phyloP scores from a whole-genome alignment of 2,888 invertebrate species.

The Trisateles emortualis region DNA sequence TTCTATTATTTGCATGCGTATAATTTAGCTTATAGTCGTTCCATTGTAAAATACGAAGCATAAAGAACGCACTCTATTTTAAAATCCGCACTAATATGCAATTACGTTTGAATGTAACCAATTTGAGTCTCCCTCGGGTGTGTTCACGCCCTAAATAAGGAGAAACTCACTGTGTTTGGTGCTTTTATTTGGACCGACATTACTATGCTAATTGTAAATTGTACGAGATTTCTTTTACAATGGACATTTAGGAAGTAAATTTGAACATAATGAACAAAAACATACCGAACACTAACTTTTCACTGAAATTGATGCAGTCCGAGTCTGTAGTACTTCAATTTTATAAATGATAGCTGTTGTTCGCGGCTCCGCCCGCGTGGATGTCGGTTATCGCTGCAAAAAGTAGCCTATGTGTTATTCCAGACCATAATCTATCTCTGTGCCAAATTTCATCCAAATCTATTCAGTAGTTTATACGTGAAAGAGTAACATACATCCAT shows the following conservation, averaged over 20 bases:
- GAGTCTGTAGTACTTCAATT: too few relatives aligned
- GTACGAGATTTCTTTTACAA: neutral
- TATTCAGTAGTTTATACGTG: too few relatives aligned
- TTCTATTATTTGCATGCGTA: too few relatives aligned
- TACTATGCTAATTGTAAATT: neutral
- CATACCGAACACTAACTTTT: too few relatives aligned
- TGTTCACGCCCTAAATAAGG: slow-evolving; percentile 4
- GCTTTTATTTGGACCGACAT: neutral
- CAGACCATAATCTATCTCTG: too few relatives aligned
- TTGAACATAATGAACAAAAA: neutral
- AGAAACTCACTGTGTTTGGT: neutral
- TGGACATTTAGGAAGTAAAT: neutral
- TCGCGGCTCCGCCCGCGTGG: too few relatives aligned
- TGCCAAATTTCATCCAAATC: too few relatives aligned
- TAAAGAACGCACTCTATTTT: slow-evolving; percentile 21
- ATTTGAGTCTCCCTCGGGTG: slow-evolving; percentile 12
- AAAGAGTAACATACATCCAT: too few relatives aligned
- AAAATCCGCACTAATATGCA: slow-evolving; percentile 12
- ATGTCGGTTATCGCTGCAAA: too few relatives aligned
- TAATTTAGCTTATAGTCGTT: neutral
- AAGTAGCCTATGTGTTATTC: too few relatives aligned
- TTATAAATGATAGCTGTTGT: too few relatives aligned
- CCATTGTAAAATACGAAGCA: neutral
- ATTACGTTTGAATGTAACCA: slow-evolving; percentile 12
- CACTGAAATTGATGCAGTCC: too few relatives aligned